These are phyloP conservation scores for Strigamia crassipes DNA, from an alignment of 2,888 invertebrate genomes.

Conservation along the genomic window DNA sequence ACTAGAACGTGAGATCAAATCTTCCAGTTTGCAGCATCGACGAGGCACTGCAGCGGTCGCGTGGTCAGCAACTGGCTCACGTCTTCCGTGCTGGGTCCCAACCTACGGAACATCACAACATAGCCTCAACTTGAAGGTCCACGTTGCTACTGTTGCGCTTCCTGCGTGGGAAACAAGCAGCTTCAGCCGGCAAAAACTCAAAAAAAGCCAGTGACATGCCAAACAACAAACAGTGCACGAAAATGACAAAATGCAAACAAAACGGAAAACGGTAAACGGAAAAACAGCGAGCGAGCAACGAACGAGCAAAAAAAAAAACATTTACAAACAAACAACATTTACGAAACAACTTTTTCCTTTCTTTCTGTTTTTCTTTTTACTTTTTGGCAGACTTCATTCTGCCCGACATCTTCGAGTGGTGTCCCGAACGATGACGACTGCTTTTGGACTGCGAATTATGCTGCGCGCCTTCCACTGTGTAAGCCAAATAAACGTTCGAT, in stretches of 20 bases:
- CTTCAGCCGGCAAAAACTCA: background rate
- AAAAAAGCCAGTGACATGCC: background rate
- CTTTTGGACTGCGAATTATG: conserved; percentile 63
- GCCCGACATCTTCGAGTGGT: conserved; percentile 54
- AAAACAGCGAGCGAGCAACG: too few relatives aligned
- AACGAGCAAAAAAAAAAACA: too few relatives aligned
- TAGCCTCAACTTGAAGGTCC: conserved; percentile 44
- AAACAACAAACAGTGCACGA: background rate
- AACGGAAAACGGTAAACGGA: too few relatives aligned
- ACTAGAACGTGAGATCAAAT: background rate
- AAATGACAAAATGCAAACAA: too few relatives aligned
- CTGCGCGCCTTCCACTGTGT: conserved; percentile 64
- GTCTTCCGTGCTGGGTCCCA: conserved; percentile 41
- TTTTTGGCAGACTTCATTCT: conserved; percentile 58
- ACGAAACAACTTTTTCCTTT: too few relatives aligned
- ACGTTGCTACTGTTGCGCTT: conserved; percentile 44
- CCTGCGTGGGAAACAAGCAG: conserved; percentile 38
- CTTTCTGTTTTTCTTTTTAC: conserved; percentile 52
- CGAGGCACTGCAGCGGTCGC: conserved; percentile 34
- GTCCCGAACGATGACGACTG: conserved; percentile 56
- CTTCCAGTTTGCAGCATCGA: background rate
- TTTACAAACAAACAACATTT: too few relatives aligned
- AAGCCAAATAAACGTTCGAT: conserved; percentile 70
- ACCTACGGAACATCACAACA: conserved; percentile 45
- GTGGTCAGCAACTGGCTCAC: conserved; percentile 6